phyloP scores from a whole-genome alignment of 1,140 invertebrate genomes.

The Goniozus legneri region DNA sequence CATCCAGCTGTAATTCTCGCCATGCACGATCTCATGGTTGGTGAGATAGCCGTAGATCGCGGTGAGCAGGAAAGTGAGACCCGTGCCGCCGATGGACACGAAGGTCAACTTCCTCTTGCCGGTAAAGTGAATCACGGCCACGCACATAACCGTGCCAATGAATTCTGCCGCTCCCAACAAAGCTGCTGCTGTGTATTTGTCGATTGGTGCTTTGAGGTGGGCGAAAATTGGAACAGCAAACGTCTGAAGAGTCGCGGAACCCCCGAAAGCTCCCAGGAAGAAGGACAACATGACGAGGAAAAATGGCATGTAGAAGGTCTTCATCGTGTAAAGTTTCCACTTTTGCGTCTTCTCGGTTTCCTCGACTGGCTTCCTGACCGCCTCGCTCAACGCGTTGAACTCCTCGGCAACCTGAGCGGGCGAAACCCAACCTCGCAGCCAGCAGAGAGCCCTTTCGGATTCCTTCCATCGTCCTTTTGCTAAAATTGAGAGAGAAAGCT shows the following conservation, averaged over 20 bases:
- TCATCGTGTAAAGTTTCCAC: constrained; percentile 50
- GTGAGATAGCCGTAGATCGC: constrained; percentile 56
- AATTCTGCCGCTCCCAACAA: constrained; percentile 67
- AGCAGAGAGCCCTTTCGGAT: constrained; percentile 58
- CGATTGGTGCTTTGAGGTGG: constrained; percentile 65
- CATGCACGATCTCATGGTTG: constrained; percentile 19
- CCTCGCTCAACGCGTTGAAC: constrained; percentile 55
- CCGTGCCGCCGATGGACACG: constrained; percentile 63
- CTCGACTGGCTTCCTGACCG: constrained; percentile 33
- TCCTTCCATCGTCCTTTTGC: constrained; percentile 60
- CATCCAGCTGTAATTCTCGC: constrained; percentile 61
- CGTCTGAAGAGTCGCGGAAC: constrained; percentile 67
- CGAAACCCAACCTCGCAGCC: constrained; percentile 65
- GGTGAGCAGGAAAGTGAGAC: constrained; percentile 60
- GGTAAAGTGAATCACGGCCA: constrained; percentile 63
- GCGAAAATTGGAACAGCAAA: constrained; percentile 71
- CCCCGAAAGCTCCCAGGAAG: constrained; percentile 69
- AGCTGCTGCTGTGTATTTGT: constrained; percentile 70
- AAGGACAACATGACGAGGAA: constrained; percentile 62
- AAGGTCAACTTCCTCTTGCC: constrained; percentile 68
- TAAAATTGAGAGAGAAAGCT: constrained; percentile 28
- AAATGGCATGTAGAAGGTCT: constrained; percentile 63
- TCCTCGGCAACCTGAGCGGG: constrained; percentile 57
- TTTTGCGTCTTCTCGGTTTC: constrained; percentile 18
- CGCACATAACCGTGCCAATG: constrained; percentile 61